Percentiles rank a stretch among this genome's conserved stretches.
Conservation (phyloP, 2,113 vertebrate species). For the Ageneiosus marmoratus region DNA sequence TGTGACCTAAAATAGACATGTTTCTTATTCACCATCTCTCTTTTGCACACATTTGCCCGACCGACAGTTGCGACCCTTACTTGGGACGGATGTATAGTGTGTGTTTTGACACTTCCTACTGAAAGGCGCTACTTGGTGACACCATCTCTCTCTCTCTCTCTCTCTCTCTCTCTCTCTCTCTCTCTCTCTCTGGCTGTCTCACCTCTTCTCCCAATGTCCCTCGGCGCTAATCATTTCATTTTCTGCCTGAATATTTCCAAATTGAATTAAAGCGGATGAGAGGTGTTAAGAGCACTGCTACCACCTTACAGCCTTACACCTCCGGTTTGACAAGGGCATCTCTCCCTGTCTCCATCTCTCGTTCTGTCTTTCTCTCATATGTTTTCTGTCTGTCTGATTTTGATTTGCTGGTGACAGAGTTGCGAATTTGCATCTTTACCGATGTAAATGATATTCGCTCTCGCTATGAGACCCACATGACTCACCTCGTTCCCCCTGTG, state of each 20-base stretch:
- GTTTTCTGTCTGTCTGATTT: conserved; percentile 57
- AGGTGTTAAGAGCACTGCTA: conserved; percentile 74
- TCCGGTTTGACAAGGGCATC: conserved; percentile 67
- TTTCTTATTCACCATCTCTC: conserved; percentile 9
- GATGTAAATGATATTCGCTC: conserved; percentile 72
- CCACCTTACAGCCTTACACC: conserved; percentile 75
- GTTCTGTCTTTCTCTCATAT: conserved; percentile 7
- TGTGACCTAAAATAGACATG: conserved; percentile 43
- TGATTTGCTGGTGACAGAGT: conserved; percentile 73
- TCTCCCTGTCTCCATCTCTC: conserved; percentile 29
- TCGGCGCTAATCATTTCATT: conserved; percentile 82
- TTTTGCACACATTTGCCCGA: not conserved
- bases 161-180: conserved; percentile 45
- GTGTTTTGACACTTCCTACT: conserved; percentile 78
- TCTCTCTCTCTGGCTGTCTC: conserved; percentile 58
- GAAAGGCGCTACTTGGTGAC: conserved; percentile 72
- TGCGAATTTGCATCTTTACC: conserved; percentile 71
- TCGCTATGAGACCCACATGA: conserved; percentile 58
- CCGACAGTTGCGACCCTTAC: conserved; percentile 37
- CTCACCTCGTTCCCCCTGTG: conserved; percentile 40
- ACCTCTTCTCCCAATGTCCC: conserved; percentile 57
- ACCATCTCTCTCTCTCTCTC: conserved; percentile 58
- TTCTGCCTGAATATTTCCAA: conserved; percentile 81
- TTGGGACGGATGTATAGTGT: conserved; percentile 72
- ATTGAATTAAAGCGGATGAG: conserved; percentile 78